phyloP scores from a whole-genome alignment of 2,113 vertebrate genomes.

The Ursus arctos region DNA sequence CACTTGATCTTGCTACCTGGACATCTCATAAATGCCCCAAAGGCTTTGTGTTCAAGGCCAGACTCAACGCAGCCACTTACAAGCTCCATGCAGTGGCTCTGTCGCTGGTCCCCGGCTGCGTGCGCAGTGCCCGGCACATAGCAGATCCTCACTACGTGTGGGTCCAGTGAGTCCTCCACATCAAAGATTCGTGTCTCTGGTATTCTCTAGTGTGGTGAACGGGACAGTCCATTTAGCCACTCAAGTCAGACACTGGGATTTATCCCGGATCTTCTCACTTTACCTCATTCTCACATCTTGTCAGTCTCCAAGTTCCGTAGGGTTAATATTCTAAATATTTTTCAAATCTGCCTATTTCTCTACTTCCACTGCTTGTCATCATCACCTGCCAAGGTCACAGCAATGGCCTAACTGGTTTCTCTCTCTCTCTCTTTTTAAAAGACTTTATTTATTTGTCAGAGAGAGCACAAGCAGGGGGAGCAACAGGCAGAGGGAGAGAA shows the following conservation, averaged over 20 bases:
- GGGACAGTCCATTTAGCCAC: not conserved
- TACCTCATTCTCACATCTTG: not conserved
- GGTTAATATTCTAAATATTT: not conserved
- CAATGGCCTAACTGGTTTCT: not conserved
- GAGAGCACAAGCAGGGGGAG: not conserved
- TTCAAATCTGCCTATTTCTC: constrained; percentile 4
- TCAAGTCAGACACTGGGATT: not conserved
- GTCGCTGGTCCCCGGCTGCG: no score
- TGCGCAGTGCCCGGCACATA: not conserved
- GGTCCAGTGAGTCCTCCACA: not conserved
- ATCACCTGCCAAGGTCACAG: not conserved
- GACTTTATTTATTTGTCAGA: not conserved
- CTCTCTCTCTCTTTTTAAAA: not conserved
- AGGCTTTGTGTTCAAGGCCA: not conserved
- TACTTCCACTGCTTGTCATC: not conserved
- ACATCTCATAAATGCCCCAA: not conserved
- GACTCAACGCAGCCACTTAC: not conserved
- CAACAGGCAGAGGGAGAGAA: not conserved
- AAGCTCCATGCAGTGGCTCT: not conserved
- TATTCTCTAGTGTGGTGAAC: not conserved
- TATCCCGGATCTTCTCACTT: not conserved
- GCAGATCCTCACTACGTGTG: not conserved
- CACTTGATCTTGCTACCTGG: not conserved
- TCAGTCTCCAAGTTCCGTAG: not conserved
- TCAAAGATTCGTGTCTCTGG: not conserved